Base-by-base conservation (phyloP, 2,797 vertebrate species). In the Molossus molossus region DNA sequence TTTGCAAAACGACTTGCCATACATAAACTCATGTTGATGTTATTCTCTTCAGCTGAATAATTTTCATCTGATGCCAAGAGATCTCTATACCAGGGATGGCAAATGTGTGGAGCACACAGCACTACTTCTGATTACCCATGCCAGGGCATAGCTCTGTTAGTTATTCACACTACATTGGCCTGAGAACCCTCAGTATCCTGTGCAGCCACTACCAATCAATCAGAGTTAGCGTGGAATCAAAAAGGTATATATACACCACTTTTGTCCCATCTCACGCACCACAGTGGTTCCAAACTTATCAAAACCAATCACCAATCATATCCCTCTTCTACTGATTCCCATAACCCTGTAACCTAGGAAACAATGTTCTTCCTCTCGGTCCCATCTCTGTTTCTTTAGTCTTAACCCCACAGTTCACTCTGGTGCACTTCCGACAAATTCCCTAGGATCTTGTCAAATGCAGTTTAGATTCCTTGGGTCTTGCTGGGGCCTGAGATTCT, bases 11-110 rank as follows among this genome's bases (percentile, higher is more conserved):
- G n/a, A 95, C 58, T 79, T 23, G 67, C 27, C 21, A 45, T 29
- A 94, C 21, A 45, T 29, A 94, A 73, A 67, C 92, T 53, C 25
- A 58, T 75, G 8, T 50, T 93, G n/a, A 29, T 80, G 45, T 86
- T 53, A 53, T 48, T 90, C 67, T 73, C 50, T 53, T 94, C 91
- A 65, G 53, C 14, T 48, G 55, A 64, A 5, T 53, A 72, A 64
- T 79, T 86, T 88, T 86, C 48, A 73, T 20, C 81, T 27, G 33
- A 50, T 85, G 14, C 18, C 48, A 90, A 67, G 13, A 55, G 11
- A 69, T 62, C 27, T 84, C 80, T 55, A 29, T 37, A 50, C 60
- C 17, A 79, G 3, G 4, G 40, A 37, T 3, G 6, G 37, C 25
- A 40, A 79, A 62, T 27, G 37, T 45, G 69, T 29, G 60, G 10